Conservation (phyloP, 35 echinoderm and acorn worm species). For the Patiria miniata region DNA sequence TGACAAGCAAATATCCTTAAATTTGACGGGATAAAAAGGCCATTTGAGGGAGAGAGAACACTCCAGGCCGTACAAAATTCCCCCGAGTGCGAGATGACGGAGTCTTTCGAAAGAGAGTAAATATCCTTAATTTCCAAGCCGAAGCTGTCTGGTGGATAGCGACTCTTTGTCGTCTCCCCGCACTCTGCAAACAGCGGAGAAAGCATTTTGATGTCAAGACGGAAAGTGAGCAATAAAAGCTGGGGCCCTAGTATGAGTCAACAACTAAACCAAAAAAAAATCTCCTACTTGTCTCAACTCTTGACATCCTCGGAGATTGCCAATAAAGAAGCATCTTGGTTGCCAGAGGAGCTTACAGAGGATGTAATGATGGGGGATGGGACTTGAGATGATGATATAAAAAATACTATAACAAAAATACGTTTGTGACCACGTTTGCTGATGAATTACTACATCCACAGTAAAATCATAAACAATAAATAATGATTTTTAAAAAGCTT, state of each 20-base stretch:
- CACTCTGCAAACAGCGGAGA: slow-evolving; percentile 6
- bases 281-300: slow-evolving; percentile 2
- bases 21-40: neutral
- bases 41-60: slow-evolving; percentile 27
- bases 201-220: slow-evolving; percentile 26
- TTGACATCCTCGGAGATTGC: slow-evolving; percentile 9
- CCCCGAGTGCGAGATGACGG: neutral
- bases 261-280: neutral
- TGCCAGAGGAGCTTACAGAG: neutral
- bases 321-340: neutral
- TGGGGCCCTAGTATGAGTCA: neutral
- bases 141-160: slow-evolving; percentile 10
- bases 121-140: slow-evolving; percentile 19
- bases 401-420: neutral
- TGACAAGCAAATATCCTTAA: slow-evolving; percentile 34
- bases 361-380: neutral
- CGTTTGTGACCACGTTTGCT: too few species aligned
- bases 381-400: neutral
- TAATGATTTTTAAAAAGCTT: too few species aligned
- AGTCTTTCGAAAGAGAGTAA: slow-evolving; percentile 31
- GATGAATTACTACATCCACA: too few species aligned
- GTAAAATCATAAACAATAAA: too few species aligned
- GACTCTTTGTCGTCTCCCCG: slow-evolving; percentile 6
- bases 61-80: neutral
- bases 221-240: slow-evolving; percentile 13